These are phyloP conservation scores for Calliphora vicina DNA, from an alignment of 1,140 invertebrate species.

Conservation along the genomic window DNA sequence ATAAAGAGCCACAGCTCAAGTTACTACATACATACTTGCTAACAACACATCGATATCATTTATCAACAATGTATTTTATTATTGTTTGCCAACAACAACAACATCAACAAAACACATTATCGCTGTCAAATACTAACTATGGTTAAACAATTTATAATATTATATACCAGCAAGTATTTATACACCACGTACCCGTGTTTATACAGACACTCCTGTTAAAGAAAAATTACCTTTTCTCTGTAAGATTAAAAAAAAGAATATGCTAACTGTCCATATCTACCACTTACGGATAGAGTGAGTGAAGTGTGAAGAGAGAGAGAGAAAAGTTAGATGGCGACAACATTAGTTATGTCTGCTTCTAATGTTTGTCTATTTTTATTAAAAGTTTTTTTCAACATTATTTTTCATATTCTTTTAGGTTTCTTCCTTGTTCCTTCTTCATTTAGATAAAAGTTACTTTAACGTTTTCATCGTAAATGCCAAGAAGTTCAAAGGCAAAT, in stretches of 20 bases:
- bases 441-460: conserved; percentile 11
- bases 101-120: background rate
- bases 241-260: background rate
- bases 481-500: conserved; percentile 16
- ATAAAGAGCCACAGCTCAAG: background rate
- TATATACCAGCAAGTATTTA: background rate
- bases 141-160: background rate
- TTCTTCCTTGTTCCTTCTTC: background rate
- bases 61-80: background rate
- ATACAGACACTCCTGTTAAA: too few relatives aligned
- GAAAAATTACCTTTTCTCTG: too few relatives aligned
- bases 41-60: background rate
- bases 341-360: background rate
- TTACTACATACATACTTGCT: background rate
- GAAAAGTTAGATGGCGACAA: background rate
- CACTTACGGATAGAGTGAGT: background rate
- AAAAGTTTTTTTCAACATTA: background rate
- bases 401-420: background rate
- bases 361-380: conserved; percentile 2
- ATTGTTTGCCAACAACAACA: background rate
- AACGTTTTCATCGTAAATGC: conserved; percentile 10
- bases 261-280: background rate
- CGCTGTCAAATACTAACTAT: background rate
- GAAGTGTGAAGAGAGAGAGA: background rate
- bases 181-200: too few relatives aligned